Evolutionary conservation across 2,888 invertebrate species (phyloP).

Genomic region (Muscina levida): DNA sequence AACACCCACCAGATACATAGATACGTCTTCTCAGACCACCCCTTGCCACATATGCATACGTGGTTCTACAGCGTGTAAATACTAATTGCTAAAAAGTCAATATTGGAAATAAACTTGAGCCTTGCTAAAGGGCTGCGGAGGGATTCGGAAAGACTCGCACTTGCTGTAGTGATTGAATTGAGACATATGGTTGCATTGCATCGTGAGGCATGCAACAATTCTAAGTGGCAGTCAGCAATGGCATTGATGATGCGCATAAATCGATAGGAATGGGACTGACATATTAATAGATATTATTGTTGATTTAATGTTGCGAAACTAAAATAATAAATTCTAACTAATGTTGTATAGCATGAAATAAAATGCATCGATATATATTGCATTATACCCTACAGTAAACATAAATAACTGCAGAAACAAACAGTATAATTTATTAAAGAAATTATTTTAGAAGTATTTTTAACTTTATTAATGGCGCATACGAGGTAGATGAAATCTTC

Average conservation of each 20-base stretch:
- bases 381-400: too few species aligned
- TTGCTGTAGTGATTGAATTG: constrained; percentile 18
- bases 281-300: constrained; percentile 22
- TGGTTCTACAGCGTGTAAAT: constrained; percentile 42
- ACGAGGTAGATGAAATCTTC: background rate
- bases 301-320: constrained; percentile 15
- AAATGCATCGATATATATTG: background rate
- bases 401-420: background rate
- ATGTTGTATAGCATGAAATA: background rate
- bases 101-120: constrained; percentile 17
- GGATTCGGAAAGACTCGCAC: background rate
- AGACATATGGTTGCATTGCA: constrained; percentile 1
- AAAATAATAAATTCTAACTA: constrained; percentile 7
- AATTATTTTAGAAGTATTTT: background rate
- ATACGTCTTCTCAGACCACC: too few species aligned
- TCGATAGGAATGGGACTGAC: constrained; percentile 11
- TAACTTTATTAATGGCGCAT: background rate
- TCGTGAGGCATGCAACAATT: constrained; percentile 5
- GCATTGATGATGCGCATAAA: constrained; percentile 23
- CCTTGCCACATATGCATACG: too few species aligned
- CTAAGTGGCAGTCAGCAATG: background rate
- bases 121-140: background rate
- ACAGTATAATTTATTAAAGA: background rate
- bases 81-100: constrained; percentile 50
- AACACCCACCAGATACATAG: background rate